Evolutionary conservation across 2,888 invertebrate genomes (phyloP).

Genomic region (Leucoma salicis): DNA sequence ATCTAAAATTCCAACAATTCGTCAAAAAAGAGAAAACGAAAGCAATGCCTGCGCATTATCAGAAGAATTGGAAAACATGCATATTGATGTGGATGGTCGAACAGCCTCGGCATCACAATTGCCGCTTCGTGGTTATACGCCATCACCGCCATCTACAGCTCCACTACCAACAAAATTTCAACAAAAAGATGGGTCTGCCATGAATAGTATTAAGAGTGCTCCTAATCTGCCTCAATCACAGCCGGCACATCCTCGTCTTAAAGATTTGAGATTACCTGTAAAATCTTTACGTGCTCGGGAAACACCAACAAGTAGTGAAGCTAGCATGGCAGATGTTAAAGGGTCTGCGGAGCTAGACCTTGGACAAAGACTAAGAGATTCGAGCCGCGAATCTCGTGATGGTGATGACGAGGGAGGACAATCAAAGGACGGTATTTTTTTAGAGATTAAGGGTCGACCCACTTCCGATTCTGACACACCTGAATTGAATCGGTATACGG

Average conservation of each 20-base stretch:
- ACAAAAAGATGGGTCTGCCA: slow-evolving; percentile 85
- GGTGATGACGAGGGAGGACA: slow-evolving; percentile 88
- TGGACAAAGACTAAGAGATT: slow-evolving; percentile 76
- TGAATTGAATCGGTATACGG: slow-evolving; percentile 79
- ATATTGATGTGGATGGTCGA: slow-evolving; percentile 82
- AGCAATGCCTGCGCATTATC: slow-evolving; percentile 65
- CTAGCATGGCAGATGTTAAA: slow-evolving; percentile 85
- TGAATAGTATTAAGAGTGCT: slow-evolving; percentile 91
- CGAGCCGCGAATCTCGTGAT: slow-evolving; percentile 81
- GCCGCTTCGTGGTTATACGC: slow-evolving; percentile 87
- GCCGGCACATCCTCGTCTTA: slow-evolving; percentile 86
- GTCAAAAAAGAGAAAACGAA: slow-evolving; percentile 75
- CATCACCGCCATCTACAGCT: slow-evolving; percentile 92
- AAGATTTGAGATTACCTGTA: slow-evolving; percentile 88
- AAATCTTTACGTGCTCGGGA: slow-evolving; percentile 85
- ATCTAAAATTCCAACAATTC: slow-evolving; percentile 83
- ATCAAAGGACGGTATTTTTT: slow-evolving; percentile 86
- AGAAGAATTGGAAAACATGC: slow-evolving; percentile 84
- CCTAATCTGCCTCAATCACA: slow-evolving; percentile 88
- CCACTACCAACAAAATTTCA: slow-evolving; percentile 92
- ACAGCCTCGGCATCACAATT: slow-evolving; percentile 83
- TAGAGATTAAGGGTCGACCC: slow-evolving; percentile 88
- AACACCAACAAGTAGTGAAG: slow-evolving; percentile 83
- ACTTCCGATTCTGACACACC: slow-evolving; percentile 81
- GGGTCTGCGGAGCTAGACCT: slow-evolving; percentile 74